These are phyloP conservation scores for Caenorhabditis inopinata DNA, from an alignment of 1,140 invertebrate genomes.

Conservation along the genomic window DNA sequence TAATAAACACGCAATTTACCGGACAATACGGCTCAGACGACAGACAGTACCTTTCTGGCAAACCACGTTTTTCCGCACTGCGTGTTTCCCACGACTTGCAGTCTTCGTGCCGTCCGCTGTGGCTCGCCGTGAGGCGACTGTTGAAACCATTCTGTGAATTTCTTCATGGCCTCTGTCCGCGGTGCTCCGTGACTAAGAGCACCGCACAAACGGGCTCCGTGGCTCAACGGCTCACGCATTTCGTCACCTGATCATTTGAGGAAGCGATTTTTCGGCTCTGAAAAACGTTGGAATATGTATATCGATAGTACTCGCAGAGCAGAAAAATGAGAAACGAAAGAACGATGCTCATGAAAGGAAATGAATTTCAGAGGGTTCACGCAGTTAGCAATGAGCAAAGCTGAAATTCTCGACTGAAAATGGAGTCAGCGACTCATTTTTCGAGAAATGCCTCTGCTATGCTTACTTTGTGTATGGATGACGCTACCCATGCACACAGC, in stretches of 20 bases:
- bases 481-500: too few relatives aligned
- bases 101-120: background rate
- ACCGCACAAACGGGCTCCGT: background rate
- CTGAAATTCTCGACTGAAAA: too few relatives aligned
- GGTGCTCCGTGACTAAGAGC: background rate
- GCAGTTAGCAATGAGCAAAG: too few relatives aligned
- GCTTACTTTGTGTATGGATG: too few relatives aligned
- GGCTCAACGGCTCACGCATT: conserved; percentile 7
- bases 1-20: too few relatives aligned
- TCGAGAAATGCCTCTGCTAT: too few relatives aligned
- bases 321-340: background rate
- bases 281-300: too few relatives aligned
- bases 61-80: conserved; percentile 14
- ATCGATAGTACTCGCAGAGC: too few relatives aligned
- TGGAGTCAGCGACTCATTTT: too few relatives aligned
- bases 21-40: background rate
- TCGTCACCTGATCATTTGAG: conserved; percentile 1
- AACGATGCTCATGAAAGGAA: too few relatives aligned
- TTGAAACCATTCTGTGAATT: conserved; percentile 14
- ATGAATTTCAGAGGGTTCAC: too few relatives aligned
- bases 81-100: background rate
- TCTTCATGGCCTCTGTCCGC: background rate
- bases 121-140: background rate
- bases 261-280: background rate
- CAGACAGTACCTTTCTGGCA: background rate